A percentile compares a stretch with the other conserved stretches of the same genome.
These are phyloP conservation scores for Centroberyx gerrardi DNA, from an alignment of 2,797 vertebrate genomes.

Conservation along the genomic window DNA sequence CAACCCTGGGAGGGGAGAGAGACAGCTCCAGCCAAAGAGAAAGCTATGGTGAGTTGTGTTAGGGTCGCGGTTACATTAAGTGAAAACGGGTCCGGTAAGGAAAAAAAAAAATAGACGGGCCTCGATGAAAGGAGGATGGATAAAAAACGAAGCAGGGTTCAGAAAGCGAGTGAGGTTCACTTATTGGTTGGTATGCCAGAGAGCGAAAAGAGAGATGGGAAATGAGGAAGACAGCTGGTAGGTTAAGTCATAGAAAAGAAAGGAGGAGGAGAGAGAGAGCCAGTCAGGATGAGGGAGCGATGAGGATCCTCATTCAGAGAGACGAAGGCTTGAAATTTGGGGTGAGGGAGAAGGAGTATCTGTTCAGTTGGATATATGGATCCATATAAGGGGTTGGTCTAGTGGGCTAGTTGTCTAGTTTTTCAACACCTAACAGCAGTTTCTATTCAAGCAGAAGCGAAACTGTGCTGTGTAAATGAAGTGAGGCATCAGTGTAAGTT, in stretches of 20 bases:
- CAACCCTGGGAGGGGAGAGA: constrained; percentile 53
- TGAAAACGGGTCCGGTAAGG: constrained; percentile 26
- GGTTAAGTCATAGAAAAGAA: constrained; percentile 42
- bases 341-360: constrained; percentile 24
- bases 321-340: constrained; percentile 58
- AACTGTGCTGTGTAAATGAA: constrained; percentile 83
- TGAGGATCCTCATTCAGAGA: constrained; percentile 55
- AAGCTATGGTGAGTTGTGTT: constrained; percentile 52
- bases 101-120: constrained; percentile 17
- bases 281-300: constrained; percentile 33
- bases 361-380: constrained; percentile 49
- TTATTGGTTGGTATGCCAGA: constrained; percentile 31
- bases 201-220: constrained; percentile 31
- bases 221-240: constrained; percentile 30
- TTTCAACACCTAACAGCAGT: constrained; percentile 72
- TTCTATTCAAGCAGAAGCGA: constrained; percentile 73
- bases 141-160: constrained; percentile 36
- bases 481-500: constrained; percentile 83
- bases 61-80: constrained; percentile 53
- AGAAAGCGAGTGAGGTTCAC: constrained; percentile 37
- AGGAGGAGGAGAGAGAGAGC: constrained; percentile 10
- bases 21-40: constrained; percentile 68
- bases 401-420: constrained; percentile 66
- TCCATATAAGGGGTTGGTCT: constrained; percentile 55
- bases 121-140: constrained; percentile 41